phyloP scores from a whole-genome alignment of 2,797 vertebrate genomes.

The Scarus forsteni region DNA sequence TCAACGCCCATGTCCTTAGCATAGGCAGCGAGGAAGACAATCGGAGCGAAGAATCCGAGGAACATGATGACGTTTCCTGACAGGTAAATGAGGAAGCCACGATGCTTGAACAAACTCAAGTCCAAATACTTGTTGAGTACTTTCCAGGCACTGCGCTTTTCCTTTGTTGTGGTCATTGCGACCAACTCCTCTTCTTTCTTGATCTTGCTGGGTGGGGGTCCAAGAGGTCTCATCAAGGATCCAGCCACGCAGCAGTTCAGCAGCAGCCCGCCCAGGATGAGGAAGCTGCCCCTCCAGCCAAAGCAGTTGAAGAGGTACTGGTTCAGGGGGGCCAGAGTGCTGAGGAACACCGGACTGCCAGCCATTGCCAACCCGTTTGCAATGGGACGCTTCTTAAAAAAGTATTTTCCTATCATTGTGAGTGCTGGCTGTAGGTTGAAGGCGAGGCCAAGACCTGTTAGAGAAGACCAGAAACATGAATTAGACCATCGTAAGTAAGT shows the following conservation, averaged over 20 bases:
- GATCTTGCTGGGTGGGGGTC: constrained; percentile 52
- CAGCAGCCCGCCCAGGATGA: constrained; percentile 92
- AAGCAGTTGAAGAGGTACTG: constrained; percentile 94
- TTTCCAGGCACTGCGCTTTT: constrained; percentile 76
- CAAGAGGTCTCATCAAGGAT: constrained; percentile 93
- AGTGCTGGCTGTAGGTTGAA: constrained; percentile 97
- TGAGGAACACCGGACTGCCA: constrained; percentile 97
- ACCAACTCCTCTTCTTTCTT: constrained; percentile 81
- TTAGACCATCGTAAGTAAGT: background rate
- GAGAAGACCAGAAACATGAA: constrained; percentile 23
- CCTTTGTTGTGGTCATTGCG: constrained; percentile 60
- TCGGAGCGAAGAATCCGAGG: constrained; percentile 94
- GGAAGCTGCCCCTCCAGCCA: constrained; percentile 97
- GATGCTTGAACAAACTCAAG: constrained; percentile 93
- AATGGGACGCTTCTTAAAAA: constrained; percentile 92
- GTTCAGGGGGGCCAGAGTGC: constrained; percentile 95
- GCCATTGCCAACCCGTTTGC: constrained; percentile 97
- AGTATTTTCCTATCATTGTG: constrained; percentile 97
- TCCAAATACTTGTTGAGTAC: constrained; percentile 91
- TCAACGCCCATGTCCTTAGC: constrained; percentile 95
- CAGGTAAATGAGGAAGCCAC: constrained; percentile 96
- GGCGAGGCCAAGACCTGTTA: constrained; percentile 92
- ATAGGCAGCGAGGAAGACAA: constrained; percentile 94
- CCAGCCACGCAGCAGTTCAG: constrained; percentile 96
- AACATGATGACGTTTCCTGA: constrained; percentile 98